Conservation (phyloP, 2,888 invertebrate genomes). For the Ichneumoninae sp. region DNA sequence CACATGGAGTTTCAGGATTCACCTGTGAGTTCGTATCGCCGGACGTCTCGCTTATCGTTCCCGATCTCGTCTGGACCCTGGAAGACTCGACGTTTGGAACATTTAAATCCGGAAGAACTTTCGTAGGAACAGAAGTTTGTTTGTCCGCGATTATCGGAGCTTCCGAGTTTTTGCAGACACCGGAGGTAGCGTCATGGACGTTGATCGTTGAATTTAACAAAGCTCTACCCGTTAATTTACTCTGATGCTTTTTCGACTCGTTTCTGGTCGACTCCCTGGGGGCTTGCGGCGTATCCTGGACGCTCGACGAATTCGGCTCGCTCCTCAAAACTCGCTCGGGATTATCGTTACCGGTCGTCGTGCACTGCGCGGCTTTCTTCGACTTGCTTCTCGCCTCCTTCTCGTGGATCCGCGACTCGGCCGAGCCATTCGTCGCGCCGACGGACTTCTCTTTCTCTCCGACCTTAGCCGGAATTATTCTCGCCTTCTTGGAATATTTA, state of each 20-base stretch:
- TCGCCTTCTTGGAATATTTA: slow-evolving; percentile 77
- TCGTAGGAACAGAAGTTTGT: slow-evolving; percentile 76
- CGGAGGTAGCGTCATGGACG: slow-evolving; percentile 61
- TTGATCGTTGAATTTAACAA: slow-evolving; percentile 39
- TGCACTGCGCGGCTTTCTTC: slow-evolving; percentile 64
- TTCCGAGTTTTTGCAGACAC: slow-evolving; percentile 38
- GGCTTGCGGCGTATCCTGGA: slow-evolving; percentile 65
- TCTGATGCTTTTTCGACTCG: slow-evolving; percentile 54
- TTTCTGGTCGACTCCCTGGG: slow-evolving; percentile 34
- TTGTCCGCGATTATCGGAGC: slow-evolving; percentile 63
- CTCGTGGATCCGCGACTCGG: slow-evolving; percentile 65
- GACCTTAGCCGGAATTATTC: slow-evolving; percentile 71
- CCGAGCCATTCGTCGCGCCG: slow-evolving; percentile 64
- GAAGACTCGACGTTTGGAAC: slow-evolving; percentile 82
- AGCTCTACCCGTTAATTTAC: slow-evolving; percentile 40
- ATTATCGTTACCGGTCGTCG: slow-evolving; percentile 54
- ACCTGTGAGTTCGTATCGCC: slow-evolving; percentile 52
- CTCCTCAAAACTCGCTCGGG: slow-evolving; percentile 62
- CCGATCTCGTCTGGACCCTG: slow-evolving; percentile 82
- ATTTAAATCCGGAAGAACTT: slow-evolving; percentile 81
- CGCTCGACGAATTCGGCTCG: slow-evolving; percentile 64
- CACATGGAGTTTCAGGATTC: slow-evolving; percentile 57
- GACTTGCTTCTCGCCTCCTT: slow-evolving; percentile 71
- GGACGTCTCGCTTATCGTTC: slow-evolving; percentile 75
- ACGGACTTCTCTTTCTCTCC: slow-evolving; percentile 11